Conservation (phyloP, 2,888 invertebrate genomes). For the Tetheella fluctuosa region DNA sequence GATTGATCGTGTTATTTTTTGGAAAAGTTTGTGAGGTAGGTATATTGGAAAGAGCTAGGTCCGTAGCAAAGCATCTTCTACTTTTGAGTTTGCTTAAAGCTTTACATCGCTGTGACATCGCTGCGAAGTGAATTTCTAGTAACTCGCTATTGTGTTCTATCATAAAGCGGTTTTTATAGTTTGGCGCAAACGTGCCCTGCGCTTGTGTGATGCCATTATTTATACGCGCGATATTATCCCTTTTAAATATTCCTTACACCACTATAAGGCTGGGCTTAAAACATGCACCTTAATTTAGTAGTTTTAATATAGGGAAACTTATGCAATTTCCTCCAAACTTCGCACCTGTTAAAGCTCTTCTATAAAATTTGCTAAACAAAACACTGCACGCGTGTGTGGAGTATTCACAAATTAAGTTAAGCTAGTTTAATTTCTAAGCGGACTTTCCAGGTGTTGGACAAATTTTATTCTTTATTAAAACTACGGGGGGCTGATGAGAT, state of each 20-base stretch:
- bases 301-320: slow-evolving; percentile 58
- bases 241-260: slow-evolving; percentile 3
- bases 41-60: too few species aligned
- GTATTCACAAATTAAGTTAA: slow-evolving; percentile 37
- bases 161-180: neutral
- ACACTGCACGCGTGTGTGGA: slow-evolving; percentile 41
- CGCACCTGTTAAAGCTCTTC: slow-evolving; percentile 52
- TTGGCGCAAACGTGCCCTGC: neutral
- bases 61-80: too few species aligned
- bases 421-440: slow-evolving; percentile 9
- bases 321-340: slow-evolving; percentile 58
- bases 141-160: neutral
- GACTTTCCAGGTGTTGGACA: neutral
- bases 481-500: neutral
- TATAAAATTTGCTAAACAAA: slow-evolving; percentile 61
- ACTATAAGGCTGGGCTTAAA: slow-evolving; percentile 28
- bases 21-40: too few species aligned
- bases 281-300: slow-evolving; percentile 52
- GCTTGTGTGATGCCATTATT: neutral
- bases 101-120: too few species aligned
- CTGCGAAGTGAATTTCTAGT: neutral
- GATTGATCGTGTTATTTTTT: neutral
- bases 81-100: too few species aligned
- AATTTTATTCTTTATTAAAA: slow-evolving; percentile 4
- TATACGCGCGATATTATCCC: neutral